Base-by-base conservation (phyloP, 2,113 vertebrate genomes). In the Cygnus buccinator region DNA sequence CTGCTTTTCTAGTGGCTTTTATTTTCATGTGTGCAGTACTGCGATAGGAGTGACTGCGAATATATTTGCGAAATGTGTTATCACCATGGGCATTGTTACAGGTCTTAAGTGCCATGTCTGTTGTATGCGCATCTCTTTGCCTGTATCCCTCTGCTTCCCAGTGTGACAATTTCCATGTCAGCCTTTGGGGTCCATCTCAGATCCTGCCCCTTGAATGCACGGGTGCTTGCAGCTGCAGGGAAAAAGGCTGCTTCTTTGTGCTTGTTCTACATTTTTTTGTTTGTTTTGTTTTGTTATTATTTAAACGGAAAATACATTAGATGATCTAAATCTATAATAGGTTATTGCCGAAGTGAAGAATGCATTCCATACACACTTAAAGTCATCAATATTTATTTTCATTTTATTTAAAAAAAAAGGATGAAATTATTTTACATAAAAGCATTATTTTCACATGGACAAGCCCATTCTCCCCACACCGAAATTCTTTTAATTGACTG, bases 121-220 rank as follows among this genome's bases (percentile, higher is more conserved):
- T 41, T 44, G 31, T 90, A 65, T 72, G 85, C 48, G 15, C 58
- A 28, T 13, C 26, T 70, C 48, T 73, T 61, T 81, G 37, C 52
- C 33, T 70, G 71, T 61, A 44, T 46, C 21, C 44, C 31, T 48
- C 9, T 48, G 62, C 22, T 58, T 62, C 21, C 63, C 46, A 11
- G 26, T 4, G 33, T 58, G 71, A 46, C 13, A 44, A n/a, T 50
- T 87, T 55, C 79, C 37, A 62, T 0, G 0, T 0, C 0, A 66
- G 44, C 37, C 31, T 66, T 61, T 41, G 28, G 20, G 85, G 11
- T 9, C 74, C 31, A 13, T 8, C 33, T 28, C 25, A 73, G 26
- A 48, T 19, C 2, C 11, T 3, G 2, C 12, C 29, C 4, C 26
- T 75, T 79, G 61, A 26, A n/a, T 0, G 1, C 3, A 1, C 10